Percentiles rank a stretch among this genome's conserved stretches.
Evolutionary conservation across 2,797 vertebrate genomes (phyloP).

Genomic region (Myripristis jacobus): DNA sequence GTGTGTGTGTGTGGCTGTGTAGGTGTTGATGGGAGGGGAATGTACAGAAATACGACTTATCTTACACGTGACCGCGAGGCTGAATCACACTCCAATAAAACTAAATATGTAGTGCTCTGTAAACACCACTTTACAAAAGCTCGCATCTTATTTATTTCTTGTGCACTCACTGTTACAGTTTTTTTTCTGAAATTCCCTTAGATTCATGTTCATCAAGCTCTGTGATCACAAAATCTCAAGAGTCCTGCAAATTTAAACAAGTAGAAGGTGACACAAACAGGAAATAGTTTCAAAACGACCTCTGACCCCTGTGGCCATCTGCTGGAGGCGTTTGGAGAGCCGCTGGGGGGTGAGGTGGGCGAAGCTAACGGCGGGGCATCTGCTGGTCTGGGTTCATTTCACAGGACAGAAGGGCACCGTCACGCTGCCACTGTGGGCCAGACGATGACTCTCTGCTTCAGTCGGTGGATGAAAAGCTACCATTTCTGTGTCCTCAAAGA

Average conservation of each 20-base stretch:
- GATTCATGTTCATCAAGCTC: background rate
- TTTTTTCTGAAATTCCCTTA: constrained; percentile 28
- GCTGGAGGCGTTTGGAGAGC: constrained; percentile 14
- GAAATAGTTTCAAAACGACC: background rate
- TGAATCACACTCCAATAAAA: constrained; percentile 18
- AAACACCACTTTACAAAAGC: constrained; percentile 5
- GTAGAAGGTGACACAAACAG: constrained; percentile 8
- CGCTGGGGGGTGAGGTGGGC: background rate
- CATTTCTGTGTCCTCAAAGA: background rate
- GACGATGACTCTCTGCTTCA: background rate
- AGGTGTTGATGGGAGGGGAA: constrained; percentile 11
- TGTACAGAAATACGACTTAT: constrained; percentile 20
- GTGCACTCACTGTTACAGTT: constrained; percentile 5
- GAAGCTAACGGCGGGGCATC: background rate
- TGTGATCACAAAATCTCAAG: background rate
- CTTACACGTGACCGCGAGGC: background rate
- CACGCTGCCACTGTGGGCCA: background rate
- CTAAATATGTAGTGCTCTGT: constrained; percentile 15
- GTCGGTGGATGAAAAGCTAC: background rate
- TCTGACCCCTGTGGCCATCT: constrained; percentile 18
- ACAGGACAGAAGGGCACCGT: background rate
- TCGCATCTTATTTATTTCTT: background rate
- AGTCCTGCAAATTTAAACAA: constrained; percentile 10
- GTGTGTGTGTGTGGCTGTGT: background rate
- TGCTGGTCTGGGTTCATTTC: background rate